Evolutionary conservation across 2,888 invertebrate genomes (phyloP).

Genomic region (Caenorhabditis auriculariae): DNA sequence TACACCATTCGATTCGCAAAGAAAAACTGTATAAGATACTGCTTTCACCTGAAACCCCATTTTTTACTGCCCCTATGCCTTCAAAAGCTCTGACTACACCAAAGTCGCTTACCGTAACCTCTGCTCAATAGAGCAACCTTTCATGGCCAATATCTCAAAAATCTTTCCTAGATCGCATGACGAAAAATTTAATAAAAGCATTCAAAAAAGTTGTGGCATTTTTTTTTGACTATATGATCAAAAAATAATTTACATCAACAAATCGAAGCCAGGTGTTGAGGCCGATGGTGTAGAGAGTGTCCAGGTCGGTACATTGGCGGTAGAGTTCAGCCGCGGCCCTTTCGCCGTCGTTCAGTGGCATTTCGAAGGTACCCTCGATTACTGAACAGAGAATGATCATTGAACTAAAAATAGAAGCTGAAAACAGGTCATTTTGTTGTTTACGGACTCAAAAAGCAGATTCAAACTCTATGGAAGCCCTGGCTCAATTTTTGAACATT

Average conservation of each 20-base stretch:
- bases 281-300: constrained; percentile 22
- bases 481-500: neutral
- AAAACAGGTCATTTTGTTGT: neutral
- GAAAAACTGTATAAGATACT: no score
- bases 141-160: neutral
- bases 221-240: no score
- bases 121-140: neutral
- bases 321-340: constrained; percentile 27
- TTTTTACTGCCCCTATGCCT: no score
- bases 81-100: no score
- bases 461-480: neutral
- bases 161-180: constrained; percentile 2
- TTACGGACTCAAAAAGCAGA: neutral
- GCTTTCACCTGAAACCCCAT: no score
- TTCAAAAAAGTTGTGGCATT: no score
- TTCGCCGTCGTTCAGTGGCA: constrained; percentile 28
- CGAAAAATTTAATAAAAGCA: no score
- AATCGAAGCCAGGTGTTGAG: constrained; percentile 19
- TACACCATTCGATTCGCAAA: no score
- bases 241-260: constrained; percentile 7
- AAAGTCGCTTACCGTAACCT: no score
- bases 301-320: constrained; percentile 32
- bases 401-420: neutral
- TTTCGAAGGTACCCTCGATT: constrained; percentile 18
- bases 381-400: constrained; percentile 11